Conservation (phyloP, 2,113 vertebrate species). For the Melanocharis versteri region DNA sequence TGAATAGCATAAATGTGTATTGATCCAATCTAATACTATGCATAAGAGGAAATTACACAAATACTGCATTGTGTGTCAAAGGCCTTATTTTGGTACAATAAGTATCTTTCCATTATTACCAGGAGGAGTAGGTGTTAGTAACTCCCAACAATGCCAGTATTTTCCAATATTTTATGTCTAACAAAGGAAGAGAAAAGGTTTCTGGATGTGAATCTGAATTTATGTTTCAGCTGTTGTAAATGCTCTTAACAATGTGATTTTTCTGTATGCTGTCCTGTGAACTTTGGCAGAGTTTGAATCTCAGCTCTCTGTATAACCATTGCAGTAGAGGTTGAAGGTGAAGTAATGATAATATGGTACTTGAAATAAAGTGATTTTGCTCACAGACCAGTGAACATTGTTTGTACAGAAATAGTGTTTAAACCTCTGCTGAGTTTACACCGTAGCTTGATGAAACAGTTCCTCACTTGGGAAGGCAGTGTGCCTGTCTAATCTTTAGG, state of each 20-base stretch:
- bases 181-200: not conserved
- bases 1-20: not conserved
- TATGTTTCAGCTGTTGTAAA: not conserved
- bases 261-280: not conserved
- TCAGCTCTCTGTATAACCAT: not conserved
- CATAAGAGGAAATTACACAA: not conserved
- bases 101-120: not conserved
- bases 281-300: not conserved
- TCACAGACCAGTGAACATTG: not conserved
- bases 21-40: not conserved
- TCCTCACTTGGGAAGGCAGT: not conserved
- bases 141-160: not conserved
- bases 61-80: not conserved
- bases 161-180: not conserved
- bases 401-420: not conserved
- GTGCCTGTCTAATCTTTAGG: not conserved
- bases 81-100: not conserved
- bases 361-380: slow-evolving; percentile 15
- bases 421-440: not conserved
- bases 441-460: not conserved
- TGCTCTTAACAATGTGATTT: not conserved
- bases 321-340: not conserved
- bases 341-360: not conserved
- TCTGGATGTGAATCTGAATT: not conserved
- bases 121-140: not conserved